Conservation (phyloP, 2,113 vertebrate species). For the Puntigrus tetrazona region DNA sequence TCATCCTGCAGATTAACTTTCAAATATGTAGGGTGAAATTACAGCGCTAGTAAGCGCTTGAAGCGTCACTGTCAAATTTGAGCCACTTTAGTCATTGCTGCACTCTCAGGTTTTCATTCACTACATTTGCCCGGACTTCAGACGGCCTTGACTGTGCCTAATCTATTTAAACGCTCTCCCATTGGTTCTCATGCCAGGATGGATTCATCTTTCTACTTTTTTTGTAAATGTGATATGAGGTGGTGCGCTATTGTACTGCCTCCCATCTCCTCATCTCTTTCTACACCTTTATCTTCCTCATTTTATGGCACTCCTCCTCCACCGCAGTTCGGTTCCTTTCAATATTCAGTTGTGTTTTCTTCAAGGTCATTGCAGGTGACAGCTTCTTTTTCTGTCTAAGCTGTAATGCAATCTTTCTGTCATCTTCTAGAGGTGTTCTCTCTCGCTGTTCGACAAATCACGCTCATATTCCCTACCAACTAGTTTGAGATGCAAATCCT, state of each 20-base stretch:
- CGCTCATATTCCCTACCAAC: slow-evolving; percentile 49
- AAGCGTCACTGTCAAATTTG: slow-evolving; percentile 1
- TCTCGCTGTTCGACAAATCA: slow-evolving; percentile 18
- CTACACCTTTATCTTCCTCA: slow-evolving; percentile 16
- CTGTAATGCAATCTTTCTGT: slow-evolving; percentile 51
- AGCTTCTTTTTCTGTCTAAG: neutral
- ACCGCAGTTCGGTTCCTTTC: neutral
- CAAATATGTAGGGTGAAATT: slow-evolving; percentile 18
- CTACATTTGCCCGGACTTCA: neutral
- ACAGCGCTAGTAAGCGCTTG: neutral
- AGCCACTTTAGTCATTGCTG: slow-evolving; percentile 31
- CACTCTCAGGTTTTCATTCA: slow-evolving; percentile 22
- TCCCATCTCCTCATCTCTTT: slow-evolving; percentile 41
- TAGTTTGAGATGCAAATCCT: slow-evolving; percentile 67
- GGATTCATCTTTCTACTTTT: slow-evolving; percentile 13
- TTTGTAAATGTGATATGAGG: slow-evolving; percentile 25
- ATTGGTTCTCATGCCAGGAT: neutral
- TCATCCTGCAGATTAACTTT: slow-evolving; percentile 31
- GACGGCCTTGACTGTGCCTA: neutral
- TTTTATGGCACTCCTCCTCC: neutral
- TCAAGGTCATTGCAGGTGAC: slow-evolving; percentile 21
- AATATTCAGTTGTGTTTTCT: neutral
- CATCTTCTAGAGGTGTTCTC: slow-evolving; percentile 35
- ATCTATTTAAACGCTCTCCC: slow-evolving; percentile 33
- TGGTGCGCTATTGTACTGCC: neutral